A percentile compares a stretch with the other conserved stretches of the same genome.
These are phyloP conservation scores for Dipodomys merriami DNA, from an alignment of 2,113 vertebrate genomes.

Conservation along the genomic window DNA sequence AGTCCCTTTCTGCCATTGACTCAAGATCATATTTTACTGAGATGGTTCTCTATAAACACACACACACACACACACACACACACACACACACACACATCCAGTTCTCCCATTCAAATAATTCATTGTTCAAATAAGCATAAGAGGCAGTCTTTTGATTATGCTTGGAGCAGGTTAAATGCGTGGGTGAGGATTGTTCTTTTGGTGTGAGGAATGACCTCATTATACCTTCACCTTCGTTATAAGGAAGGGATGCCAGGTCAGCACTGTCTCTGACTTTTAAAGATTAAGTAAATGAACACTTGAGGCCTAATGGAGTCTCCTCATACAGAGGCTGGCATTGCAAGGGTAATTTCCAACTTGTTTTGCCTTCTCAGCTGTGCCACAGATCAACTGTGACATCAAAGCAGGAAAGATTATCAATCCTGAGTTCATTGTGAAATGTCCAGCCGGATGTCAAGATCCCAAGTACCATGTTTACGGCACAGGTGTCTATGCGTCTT, in stretches of 20 bases:
- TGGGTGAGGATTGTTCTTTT: background rate
- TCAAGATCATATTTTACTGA: background rate
- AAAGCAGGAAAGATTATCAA: constrained; percentile 95
- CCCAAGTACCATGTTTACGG: constrained; percentile 94
- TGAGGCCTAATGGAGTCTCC: background rate
- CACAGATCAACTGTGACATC: constrained; percentile 93
- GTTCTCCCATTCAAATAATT: constrained; percentile 1
- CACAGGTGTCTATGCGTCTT: constrained; percentile 94
- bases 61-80: too few relatives aligned
- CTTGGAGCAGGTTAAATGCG: background rate
- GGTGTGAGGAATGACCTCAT: constrained; percentile 10
- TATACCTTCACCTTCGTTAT: background rate
- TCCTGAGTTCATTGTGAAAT: constrained; percentile 96
- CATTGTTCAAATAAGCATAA: background rate
- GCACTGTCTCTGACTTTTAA: background rate
- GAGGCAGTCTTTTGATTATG: background rate
- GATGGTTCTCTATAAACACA: too few relatives aligned
- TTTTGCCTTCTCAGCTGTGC: constrained; percentile 89
- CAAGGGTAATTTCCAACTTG: constrained; percentile 66
- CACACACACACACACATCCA: background rate
- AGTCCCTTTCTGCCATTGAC: background rate
- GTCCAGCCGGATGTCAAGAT: constrained; percentile 94
- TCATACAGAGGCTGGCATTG: background rate
- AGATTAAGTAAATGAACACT: constrained; percentile 45
- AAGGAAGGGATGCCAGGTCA: background rate